Conservation (phyloP, 2,888 invertebrate species). For the Rhabditoides inermis region DNA sequence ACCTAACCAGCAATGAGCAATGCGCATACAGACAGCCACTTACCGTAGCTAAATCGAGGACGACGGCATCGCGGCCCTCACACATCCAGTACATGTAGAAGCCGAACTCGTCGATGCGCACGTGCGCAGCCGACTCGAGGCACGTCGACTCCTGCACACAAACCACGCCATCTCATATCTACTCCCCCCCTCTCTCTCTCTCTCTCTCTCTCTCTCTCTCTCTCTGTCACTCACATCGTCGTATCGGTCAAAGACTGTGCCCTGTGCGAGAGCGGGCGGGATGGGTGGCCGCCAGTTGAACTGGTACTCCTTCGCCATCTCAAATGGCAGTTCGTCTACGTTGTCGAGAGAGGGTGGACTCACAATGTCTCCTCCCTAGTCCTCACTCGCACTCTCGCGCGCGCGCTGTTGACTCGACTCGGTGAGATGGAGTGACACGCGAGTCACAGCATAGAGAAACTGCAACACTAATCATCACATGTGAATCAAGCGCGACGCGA, state of each 20-base stretch:
- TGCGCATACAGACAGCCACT: constrained; percentile 59
- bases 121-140: constrained; percentile 54
- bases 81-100: constrained; percentile 59
- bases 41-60: constrained; percentile 94
- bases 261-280: constrained; percentile 74
- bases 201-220: constrained; percentile 7
- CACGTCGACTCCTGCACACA: constrained; percentile 35
- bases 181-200: background rate
- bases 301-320: constrained; percentile 94
- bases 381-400: no score
- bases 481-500: no score
- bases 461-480: no score
- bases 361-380: no score
- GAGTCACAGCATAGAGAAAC: no score
- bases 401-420: no score
- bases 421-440: no score
- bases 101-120: constrained; percentile 57
- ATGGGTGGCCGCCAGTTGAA: constrained; percentile 96
- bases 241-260: constrained; percentile 90
- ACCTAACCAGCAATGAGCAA: constrained; percentile 15
- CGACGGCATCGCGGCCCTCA: constrained; percentile 78
- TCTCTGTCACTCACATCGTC: constrained; percentile 64
- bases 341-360: no score
- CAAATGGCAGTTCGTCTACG: no score
- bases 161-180: background rate